Evolutionary conservation across 2,797 vertebrate genomes (phyloP), one percentile per base, ranked within the genome.

Genomic region (Mus spretus): DNA sequence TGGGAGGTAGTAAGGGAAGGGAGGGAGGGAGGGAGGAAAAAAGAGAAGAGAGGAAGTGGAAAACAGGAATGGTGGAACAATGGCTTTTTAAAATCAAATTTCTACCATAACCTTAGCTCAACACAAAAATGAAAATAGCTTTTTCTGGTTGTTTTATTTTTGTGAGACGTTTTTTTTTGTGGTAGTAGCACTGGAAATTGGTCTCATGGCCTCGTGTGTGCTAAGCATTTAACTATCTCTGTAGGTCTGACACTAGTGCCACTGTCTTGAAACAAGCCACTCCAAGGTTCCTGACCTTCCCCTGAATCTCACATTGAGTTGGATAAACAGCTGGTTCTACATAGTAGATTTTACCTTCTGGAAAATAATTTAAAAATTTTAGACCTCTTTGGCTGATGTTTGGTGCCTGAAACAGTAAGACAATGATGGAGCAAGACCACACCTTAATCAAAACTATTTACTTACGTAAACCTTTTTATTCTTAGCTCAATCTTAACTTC

Each of bases 91-190:
- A 67, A 74, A 31, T 82, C 15, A 86, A 37, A 95, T 87, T 83
- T 83, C 19, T 31, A 7, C 17, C 20, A 90, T 93, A 79, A 61
- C 0, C 31, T n/a, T 47, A n/a, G 31, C 79, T 40, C 59, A 86
- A 55, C 55, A 6, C 34, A 31, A 89, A 85, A 59, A 86, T 77
- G 24, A 47, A 93, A 91, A 55, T 65, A 37, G 26, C 22, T 92
- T 92, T 74, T 78, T 24, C 13, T 34, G 4, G 1, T 47, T 65
- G 24, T 24, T 75, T 75, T 4, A 75, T 24, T 74, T 72, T 44
- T 75, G 72, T 44, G 22, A 75, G 37, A 2, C n/a, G n/a, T 24
- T 70, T n/a, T 37, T n/a, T 37, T 75, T 44, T 75, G 20, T 75
- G 22, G 24, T 83, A 83, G 17, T 31, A 59, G 28, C 44, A 22